Conservation (phyloP, 2,888 invertebrate genomes). For the Netelia fuscicornis region DNA sequence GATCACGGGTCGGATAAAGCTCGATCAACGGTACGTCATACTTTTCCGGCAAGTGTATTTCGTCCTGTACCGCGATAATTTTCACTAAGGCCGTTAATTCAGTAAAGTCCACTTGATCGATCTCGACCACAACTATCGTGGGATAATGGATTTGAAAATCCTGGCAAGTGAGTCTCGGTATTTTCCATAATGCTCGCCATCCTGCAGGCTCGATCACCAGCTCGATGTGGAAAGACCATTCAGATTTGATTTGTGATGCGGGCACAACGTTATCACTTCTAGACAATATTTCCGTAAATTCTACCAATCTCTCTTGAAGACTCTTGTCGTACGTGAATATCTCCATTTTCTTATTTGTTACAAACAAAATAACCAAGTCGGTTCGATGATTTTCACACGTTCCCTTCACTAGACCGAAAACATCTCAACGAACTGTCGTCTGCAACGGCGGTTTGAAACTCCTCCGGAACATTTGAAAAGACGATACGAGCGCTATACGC, state of each 20-base stretch:
- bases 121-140: conserved; percentile 87
- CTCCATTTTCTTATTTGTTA: conserved; percentile 84
- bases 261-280: conserved; percentile 83
- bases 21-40: conserved; percentile 88
- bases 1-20: conserved; percentile 88
- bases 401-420: no score
- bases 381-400: no score
- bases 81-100: conserved; percentile 87
- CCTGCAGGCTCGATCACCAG: conserved; percentile 88
- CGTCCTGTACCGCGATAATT: conserved; percentile 89
- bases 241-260: conserved; percentile 85
- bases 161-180: conserved; percentile 88
- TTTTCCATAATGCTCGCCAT: conserved; percentile 90
- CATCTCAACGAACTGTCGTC: neutral
- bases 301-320: conserved; percentile 86
- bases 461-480: neutral
- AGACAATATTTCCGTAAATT: conserved; percentile 86
- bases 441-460: neutral
- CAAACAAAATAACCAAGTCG: no score
- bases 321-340: conserved; percentile 87
- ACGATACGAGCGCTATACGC: neutral
- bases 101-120: conserved; percentile 87
- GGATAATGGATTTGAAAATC: conserved; percentile 89
- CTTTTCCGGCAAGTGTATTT: conserved; percentile 87
- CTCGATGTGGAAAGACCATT: conserved; percentile 87